phyloP scores from a whole-genome alignment of 2,888 invertebrate genomes.

The Ophioninae sp. region DNA sequence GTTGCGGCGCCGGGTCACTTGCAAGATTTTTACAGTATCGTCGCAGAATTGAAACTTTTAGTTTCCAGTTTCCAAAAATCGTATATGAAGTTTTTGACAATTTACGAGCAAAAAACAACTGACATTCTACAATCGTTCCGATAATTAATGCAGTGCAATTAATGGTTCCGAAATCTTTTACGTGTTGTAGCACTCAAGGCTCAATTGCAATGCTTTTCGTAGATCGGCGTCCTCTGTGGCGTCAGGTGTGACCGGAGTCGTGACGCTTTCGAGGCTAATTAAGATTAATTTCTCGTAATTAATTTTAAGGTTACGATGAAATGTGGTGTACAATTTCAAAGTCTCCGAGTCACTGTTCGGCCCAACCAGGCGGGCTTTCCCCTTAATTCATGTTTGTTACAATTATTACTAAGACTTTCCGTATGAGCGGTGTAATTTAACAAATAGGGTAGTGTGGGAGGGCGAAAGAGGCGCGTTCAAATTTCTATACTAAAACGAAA shows the following conservation, averaged over 20 bases:
- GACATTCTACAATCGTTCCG: too few relatives aligned
- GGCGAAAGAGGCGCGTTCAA: constrained; percentile 28
- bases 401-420: constrained; percentile 48
- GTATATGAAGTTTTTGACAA: not conserved
- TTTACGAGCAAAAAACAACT: too few relatives aligned
- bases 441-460: constrained; percentile 34
- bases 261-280: constrained; percentile 80
- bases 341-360: not conserved
- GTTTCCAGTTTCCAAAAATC: not conserved
- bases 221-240: constrained; percentile 79
- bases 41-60: too few relatives aligned
- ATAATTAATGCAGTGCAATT: too few relatives aligned
- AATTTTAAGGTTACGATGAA: not conserved
- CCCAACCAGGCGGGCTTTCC: not conserved
- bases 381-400: constrained; percentile 48
- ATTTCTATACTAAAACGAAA: constrained; percentile 58
- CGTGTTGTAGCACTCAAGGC: constrained; percentile 77
- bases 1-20: not conserved
- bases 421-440: constrained; percentile 55
- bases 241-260: constrained; percentile 78
- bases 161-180: too few relatives aligned
- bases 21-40: not conserved
- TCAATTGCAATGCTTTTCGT: constrained; percentile 82
- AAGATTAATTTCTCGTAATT: not conserved
- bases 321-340: not conserved